Evolutionary conservation across 2,888 invertebrate genomes (phyloP), one percentile per base, ranked within the genome.

Genomic region (Trichacis sp.): DNA sequence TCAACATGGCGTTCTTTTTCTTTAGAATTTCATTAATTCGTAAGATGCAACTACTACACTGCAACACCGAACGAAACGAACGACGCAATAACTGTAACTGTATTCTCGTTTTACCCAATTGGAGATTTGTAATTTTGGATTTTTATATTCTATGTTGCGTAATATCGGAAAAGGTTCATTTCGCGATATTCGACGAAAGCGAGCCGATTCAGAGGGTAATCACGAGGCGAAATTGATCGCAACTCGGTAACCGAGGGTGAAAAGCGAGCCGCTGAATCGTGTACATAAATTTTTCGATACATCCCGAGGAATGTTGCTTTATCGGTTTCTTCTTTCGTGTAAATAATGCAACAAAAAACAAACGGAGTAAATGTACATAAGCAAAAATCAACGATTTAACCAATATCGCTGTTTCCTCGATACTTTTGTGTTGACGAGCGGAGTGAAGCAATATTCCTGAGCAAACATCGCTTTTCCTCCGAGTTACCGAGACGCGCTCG

Each of bases 1-100:
- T 49, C 20, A 40, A 57, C 40, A 33, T 43, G 40, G 33, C 53
- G 50, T 38, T 50, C 19, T 50, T 17, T 33, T 19, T 9, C 11
- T 17, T 48, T n/a, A 33, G 11, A 30, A 48, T 19, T 40, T 33
- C 14, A 47, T 29, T 14, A 47, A n/a, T 19, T 47, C 14, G 33
- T 33, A 29, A 29, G 29, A 4, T 36, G 2, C 12, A 5, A 36
- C n/a, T 33, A 9, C 5, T 40, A 12, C 2, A 14, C 8, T 15
- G 8, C 12, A 40, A 40, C 33, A 9, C n/a, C 9, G n/a, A 33
- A 33, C 33, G 33, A 33, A 33, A 33, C 9, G 33, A 33, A 33
- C 15, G 40, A 40, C 14, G 40, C 40, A 40, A 40, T 40, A 40
- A 40, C 9, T 40, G 4, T n/a, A 15, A 40, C 15, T 15, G 15